A percentile compares a stretch with the other conserved stretches of the same genome.
These are phyloP conservation scores for Scaptomyza graminum DNA, from an alignment of 1,140 invertebrate species.

Conservation along the genomic window DNA sequence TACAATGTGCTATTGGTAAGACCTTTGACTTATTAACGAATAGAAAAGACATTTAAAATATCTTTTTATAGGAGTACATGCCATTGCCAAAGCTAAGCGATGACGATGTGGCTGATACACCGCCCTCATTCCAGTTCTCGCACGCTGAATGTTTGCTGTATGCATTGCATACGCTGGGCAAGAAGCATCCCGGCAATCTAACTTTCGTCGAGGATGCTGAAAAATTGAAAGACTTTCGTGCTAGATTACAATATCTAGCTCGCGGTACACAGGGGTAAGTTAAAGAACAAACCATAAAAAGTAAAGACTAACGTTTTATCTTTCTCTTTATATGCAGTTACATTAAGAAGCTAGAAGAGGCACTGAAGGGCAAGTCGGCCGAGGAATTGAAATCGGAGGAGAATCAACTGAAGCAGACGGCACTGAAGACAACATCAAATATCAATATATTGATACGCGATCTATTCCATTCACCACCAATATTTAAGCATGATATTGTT, in stretches of 20 bases:
- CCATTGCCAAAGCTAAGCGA: slow-evolving; percentile 91
- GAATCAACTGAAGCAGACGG: slow-evolving; percentile 93
- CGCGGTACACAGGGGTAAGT: slow-evolving; percentile 92
- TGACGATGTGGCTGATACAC: slow-evolving; percentile 85
- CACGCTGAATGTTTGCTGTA: slow-evolving; percentile 97
- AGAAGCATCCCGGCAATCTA: slow-evolving; percentile 90
- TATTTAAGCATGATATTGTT: slow-evolving; percentile 93
- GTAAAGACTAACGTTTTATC: slow-evolving; percentile 1
- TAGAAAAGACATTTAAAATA: neutral
- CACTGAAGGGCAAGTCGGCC: slow-evolving; percentile 91
- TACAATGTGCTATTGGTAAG: slow-evolving; percentile 92
- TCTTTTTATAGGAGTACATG: slow-evolving; percentile 87
- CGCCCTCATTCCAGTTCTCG: slow-evolving; percentile 94
- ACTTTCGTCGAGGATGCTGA: slow-evolving; percentile 90
- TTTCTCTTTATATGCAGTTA: slow-evolving; percentile 84
- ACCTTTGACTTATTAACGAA: neutral
- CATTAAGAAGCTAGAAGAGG: slow-evolving; percentile 94
- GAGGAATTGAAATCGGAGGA: slow-evolving; percentile 91
- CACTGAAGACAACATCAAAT: slow-evolving; percentile 95
- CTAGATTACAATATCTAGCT: slow-evolving; percentile 96
- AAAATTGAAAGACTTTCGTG: slow-evolving; percentile 93
- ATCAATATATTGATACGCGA: slow-evolving; percentile 97
- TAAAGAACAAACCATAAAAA: neutral
- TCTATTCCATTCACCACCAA: slow-evolving; percentile 96
- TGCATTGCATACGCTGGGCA: slow-evolving; percentile 94